Evolutionary conservation across 1,140 invertebrate species (phyloP), one percentile per base, ranked within the genome.

Genomic region (Mizuhopecten yessoensis): DNA sequence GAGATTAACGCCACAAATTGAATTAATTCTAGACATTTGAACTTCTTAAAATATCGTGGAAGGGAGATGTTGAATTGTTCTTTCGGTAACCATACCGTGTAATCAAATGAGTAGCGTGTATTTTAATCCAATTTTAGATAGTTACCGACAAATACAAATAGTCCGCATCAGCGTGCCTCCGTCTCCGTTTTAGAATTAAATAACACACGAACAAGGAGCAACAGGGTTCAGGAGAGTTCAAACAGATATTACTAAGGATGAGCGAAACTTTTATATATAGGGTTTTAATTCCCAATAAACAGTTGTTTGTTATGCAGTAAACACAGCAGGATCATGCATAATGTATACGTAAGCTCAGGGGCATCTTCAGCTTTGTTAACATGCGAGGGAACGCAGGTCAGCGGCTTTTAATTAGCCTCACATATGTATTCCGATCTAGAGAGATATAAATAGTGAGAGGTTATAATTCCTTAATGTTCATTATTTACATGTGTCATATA

Each of bases 231-330:
- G n/a, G 0, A 75, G 5, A 17, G 57, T 75, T n/a, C 23, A 29
- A 75, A 75, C 23, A n/a, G n/a, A 75, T 75, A 75, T 29, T 75
- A 3, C 15, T n/a, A n/a, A 75, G 57, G 57, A 75, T 75, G 57
- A 75, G 57, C 3, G n/a, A 75, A 11, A 11, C 23, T 5, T 75
- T 75, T 29, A 5, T 5, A 5, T 29, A 5, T 3, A 29, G 0
- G 11, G 57, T 75, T 75, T 75, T 3, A 75, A 75, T 75, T 75
- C 9, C 20, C 23, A 29, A 29, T 75, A 75, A n/a, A 75, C 57
- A 9, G 57, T 75, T 75, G 57, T 75, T 75, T 75, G 57, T 75
- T 75, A 75, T 75, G 57, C 57, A 75, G 29, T 75, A 75, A 75
- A 75, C 57, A 75, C 23, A 49, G 20, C 45, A 75, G 29, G 57